Evolutionary conservation across 1,140 invertebrate genomes (phyloP).

Genomic region (Bicyclus anynana): DNA sequence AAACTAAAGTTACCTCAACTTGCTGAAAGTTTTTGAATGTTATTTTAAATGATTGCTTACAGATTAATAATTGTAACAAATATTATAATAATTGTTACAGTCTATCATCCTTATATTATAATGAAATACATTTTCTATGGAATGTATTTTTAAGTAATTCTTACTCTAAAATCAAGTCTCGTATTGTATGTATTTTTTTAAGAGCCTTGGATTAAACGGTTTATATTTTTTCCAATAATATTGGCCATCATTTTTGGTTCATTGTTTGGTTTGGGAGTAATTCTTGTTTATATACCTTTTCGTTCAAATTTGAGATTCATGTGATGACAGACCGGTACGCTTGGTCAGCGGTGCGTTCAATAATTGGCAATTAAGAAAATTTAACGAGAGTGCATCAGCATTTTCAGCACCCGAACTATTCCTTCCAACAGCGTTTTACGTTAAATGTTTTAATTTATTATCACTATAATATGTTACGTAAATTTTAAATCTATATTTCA

Average conservation of each 20-base stretch:
- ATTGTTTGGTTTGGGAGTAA: not conserved
- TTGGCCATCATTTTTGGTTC: no score
- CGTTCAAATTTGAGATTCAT: not conserved
- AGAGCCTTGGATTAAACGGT: no score
- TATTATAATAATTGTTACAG: no score
- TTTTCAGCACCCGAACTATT: slow-evolving; percentile 9
- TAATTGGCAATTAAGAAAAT: slow-evolving; percentile 26
- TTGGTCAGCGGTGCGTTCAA: slow-evolving; percentile 14
- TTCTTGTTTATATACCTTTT: not conserved
- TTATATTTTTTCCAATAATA: no score
- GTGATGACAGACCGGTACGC: slow-evolving; percentile 6
- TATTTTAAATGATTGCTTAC: not conserved
- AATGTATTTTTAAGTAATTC: no score
- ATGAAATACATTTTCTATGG: no score
- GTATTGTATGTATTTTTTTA: no score
- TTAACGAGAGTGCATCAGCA: slow-evolving; percentile 19
- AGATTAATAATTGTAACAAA: no score
- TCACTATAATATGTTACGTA: slow-evolving; percentile 1
- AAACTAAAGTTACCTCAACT: not conserved
- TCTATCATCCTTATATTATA: no score
- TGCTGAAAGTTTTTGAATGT: not conserved
- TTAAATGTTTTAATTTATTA: slow-evolving; percentile 10
- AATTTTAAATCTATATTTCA: not conserved
- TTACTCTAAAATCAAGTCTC: no score
- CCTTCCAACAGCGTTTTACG: slow-evolving; percentile 12